A percentile compares a stretch with the other conserved stretches of the same genome.
These are phyloP conservation scores for Axea sp. DNA, from an alignment of 2,888 invertebrate genomes.

Conservation along the genomic window DNA sequence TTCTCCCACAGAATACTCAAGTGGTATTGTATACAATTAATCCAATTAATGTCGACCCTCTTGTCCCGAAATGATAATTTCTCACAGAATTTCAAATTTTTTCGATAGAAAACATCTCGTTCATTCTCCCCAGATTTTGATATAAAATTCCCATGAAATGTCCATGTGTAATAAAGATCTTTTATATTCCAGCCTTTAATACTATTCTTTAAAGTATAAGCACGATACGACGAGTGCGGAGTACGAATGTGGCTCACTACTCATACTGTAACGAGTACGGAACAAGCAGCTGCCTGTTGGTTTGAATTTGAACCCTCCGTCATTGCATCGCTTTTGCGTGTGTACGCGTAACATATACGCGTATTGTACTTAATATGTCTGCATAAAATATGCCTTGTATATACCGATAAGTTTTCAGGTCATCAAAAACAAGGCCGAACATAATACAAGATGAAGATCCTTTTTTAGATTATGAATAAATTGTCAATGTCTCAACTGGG, in stretches of 20 bases:
- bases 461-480: slow-evolving; percentile 30
- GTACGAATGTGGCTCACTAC: slow-evolving; percentile 43
- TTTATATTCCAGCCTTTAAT: slow-evolving; percentile 41
- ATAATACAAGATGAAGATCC: slow-evolving; percentile 22
- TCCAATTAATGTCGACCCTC: too few species aligned
- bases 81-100: neutral
- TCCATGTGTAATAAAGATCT: slow-evolving; percentile 49
- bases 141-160: slow-evolving; percentile 53
- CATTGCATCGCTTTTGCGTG: slow-evolving; percentile 33
- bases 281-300: slow-evolving; percentile 55
- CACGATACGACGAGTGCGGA: slow-evolving; percentile 43
- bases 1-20: too few species aligned
- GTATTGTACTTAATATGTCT: slow-evolving; percentile 36
- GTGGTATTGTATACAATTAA: too few species aligned
- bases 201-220: slow-evolving; percentile 44
- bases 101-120: neutral
- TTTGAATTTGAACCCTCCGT: slow-evolving; percentile 54
- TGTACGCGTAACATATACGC: slow-evolving; percentile 28
- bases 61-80: too few species aligned
- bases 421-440: slow-evolving; percentile 41
- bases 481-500: slow-evolving; percentile 10
- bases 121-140: slow-evolving; percentile 19
- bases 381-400: slow-evolving; percentile 31
- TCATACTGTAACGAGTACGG: slow-evolving; percentile 56
- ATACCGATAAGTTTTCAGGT: slow-evolving; percentile 40